These are phyloP conservation scores for Dromaius novaehollandiae DNA, from an alignment of 2,113 vertebrate species.

Conservation along the genomic window DNA sequence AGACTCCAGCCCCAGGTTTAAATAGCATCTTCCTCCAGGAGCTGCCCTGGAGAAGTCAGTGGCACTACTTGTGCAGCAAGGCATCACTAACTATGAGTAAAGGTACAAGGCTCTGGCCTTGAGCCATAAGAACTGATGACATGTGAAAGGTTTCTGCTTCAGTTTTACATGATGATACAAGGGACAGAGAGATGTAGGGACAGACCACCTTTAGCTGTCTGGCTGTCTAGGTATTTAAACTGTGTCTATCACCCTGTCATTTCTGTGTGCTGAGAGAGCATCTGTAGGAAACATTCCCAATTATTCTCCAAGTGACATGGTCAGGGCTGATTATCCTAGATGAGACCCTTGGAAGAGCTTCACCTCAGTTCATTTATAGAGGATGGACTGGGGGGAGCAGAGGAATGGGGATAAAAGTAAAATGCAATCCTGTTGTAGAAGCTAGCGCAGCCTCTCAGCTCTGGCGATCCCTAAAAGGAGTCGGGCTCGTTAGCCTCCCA, in stretches of 20 bases:
- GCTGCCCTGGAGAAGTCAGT: neutral
- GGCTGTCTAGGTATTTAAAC: constrained; percentile 52
- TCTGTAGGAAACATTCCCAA: constrained; percentile 23
- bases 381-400: neutral
- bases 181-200: constrained; percentile 64
- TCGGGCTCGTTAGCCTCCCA: neutral
- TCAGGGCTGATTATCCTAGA: neutral
- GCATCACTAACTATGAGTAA: neutral
- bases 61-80: neutral
- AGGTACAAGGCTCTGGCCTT: constrained; percentile 2
- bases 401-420: neutral
- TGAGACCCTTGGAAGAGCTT: neutral
- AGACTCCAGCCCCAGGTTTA: neutral
- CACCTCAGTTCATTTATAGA: neutral
- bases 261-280: constrained; percentile 22
- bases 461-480: neutral
- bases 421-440: neutral
- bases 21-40: neutral
- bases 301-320: constrained; percentile 26
- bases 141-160: constrained; percentile 75
- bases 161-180: constrained; percentile 71
- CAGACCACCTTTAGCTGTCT: constrained; percentile 64
- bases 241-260: constrained; percentile 31
- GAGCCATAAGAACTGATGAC: constrained; percentile 74
- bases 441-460: neutral